Evolutionary conservation across 2,888 invertebrate genomes (phyloP), one percentile per base, ranked within the genome.

Genomic region (Agrenia bidenticulata): DNA sequence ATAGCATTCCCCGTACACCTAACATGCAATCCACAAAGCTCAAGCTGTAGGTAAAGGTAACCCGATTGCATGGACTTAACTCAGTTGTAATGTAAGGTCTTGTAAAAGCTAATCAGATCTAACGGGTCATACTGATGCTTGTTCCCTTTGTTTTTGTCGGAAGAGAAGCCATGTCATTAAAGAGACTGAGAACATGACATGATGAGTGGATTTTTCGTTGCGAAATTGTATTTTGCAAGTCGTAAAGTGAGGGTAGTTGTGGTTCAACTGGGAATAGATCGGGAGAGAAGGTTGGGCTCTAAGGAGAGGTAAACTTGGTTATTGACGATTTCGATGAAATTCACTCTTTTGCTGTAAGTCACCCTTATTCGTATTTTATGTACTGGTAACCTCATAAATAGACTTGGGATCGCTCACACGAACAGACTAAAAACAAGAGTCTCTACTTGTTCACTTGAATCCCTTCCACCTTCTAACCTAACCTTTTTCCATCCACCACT

Each of bases 321-420:
- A 72, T 72, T 72, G 72, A 72, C 67, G 69, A 69, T 69, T 69
- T 72, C 67, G 72, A 72, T 72, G 72, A 72, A 72, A 59, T 66
- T 66, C 55, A 54, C 59, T 58, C 37, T 50, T 58, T 66, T 62
- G 42, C 49, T 23, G 50, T 53, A 63, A 61, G 61, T 60, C 64
- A 45, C 58, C 55, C 62, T 66, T 59, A 58, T 66, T 53, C 39
- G 45, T 66, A 69, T 67, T 72, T 72, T 72, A 72, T 69, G 67
- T 63, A 72, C 65, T 72, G 62, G 64, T 64, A 65, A 69, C 53
- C 60, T 67, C 72, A 72, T 72, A 72, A 72, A 72, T 69, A 69
- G 65, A 55, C 23, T 24, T 2, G 21, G 51, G 51, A 19, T 51
- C 51, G 32, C 32, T 45, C 5, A 9, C 45, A 45, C 45, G 45